Evolutionary conservation across 1,140 invertebrate genomes (phyloP).

Genomic region (Lordiphosa clarofinis): DNA sequence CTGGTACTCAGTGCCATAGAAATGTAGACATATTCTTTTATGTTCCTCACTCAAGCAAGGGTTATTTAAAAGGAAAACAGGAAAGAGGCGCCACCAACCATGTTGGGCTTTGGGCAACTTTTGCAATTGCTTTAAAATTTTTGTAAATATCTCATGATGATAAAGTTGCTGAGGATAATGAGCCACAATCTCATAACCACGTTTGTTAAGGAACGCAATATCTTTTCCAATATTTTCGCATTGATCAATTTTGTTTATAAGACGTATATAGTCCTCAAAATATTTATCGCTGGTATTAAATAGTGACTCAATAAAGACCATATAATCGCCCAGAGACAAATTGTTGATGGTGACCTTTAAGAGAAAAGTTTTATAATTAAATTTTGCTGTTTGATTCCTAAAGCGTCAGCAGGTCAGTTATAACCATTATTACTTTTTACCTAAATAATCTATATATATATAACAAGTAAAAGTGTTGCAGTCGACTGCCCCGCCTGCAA

Average conservation of each 20-base stretch:
- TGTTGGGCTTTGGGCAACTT: conserved; percentile 28
- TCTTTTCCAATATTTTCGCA: conserved; percentile 15
- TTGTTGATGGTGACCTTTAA: conserved; percentile 27
- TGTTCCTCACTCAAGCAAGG: not conserved
- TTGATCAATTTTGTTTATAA: conserved; percentile 32
- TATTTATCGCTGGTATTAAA: conserved; percentile 43
- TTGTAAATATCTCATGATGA: conserved; percentile 7
- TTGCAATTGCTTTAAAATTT: conserved; percentile 23
- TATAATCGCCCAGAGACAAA: conserved; percentile 46
- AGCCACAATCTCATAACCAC: conserved; percentile 40
- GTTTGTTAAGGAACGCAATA: conserved; percentile 33
- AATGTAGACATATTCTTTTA: conserved; percentile 16
- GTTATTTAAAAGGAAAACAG: conserved; percentile 19
- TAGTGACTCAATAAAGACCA: conserved; percentile 53
- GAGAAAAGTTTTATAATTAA: no score
- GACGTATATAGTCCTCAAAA: conserved; percentile 26
- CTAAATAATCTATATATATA: no score
- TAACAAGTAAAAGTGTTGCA: no score
- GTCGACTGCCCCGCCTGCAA: no score
- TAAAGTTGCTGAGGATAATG: no score
- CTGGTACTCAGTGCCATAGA: conserved; percentile 32
- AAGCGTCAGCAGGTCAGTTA: no score
- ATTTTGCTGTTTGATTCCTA: no score
- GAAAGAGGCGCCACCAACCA: conserved; percentile 51
- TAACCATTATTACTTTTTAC: no score